phyloP scores from a whole-genome alignment of 1,140 invertebrate species.

The Goniozus legneri region DNA sequence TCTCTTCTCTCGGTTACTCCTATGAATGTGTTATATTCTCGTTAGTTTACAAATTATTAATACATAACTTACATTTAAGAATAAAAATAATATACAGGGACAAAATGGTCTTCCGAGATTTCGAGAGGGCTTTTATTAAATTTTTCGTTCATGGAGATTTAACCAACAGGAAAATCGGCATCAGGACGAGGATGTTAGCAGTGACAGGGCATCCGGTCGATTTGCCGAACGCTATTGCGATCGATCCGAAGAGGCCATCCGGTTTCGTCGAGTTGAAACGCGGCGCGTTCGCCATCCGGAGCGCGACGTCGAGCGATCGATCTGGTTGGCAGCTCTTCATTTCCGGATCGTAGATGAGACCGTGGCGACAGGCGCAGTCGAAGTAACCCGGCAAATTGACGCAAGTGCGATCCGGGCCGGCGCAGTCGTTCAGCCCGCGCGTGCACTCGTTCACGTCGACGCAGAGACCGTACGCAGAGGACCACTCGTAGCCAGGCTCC shows the following conservation, averaged over 20 bases:
- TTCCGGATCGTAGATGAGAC: slow-evolving; percentile 40
- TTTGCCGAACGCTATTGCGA: slow-evolving; percentile 19
- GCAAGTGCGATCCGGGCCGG: slow-evolving; percentile 43
- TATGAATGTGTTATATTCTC: too few species aligned
- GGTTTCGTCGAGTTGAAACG: slow-evolving; percentile 5
- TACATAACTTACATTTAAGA: too few species aligned
- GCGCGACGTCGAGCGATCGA: slow-evolving; percentile 9
- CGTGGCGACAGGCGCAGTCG: slow-evolving; percentile 54
- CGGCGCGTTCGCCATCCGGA: not conserved
- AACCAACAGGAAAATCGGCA: too few species aligned
- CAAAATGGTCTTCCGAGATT: too few species aligned
- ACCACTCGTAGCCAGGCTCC: slow-evolving; percentile 56
- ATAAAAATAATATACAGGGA: too few species aligned
- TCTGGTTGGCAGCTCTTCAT: slow-evolving; percentile 26
- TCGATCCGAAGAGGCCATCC: slow-evolving; percentile 14
- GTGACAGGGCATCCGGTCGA: slow-evolving; percentile 4
- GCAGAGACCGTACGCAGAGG: slow-evolving; percentile 58
- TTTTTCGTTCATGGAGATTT: too few species aligned
- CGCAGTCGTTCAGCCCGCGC: slow-evolving; percentile 46
- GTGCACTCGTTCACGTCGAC: slow-evolving; percentile 64
- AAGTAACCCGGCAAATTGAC: slow-evolving; percentile 58
- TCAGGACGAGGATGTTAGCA: too few species aligned
- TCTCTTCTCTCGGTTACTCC: too few species aligned
- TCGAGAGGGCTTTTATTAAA: too few species aligned
- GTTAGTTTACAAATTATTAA: too few species aligned